phyloP scores from a whole-genome alignment of 2,797 vertebrate genomes.

The Sylvia borin region DNA sequence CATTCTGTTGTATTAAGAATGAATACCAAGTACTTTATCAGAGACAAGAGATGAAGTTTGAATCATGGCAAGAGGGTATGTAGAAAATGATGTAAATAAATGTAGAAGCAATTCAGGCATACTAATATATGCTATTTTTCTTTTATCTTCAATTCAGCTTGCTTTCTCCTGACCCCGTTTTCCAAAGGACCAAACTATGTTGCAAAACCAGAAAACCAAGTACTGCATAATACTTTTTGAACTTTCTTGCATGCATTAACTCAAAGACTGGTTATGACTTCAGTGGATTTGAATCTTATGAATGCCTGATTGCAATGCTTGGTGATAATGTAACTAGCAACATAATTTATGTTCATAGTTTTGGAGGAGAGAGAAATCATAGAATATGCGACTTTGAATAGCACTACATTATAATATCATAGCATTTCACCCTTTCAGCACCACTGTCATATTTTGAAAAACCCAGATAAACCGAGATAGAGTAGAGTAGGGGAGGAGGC shows the following conservation, averaged over 20 bases:
- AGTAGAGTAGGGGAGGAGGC: background rate
- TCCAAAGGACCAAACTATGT: constrained; percentile 25
- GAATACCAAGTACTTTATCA: background rate
- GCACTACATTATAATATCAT: background rate
- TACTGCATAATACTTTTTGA: constrained; percentile 15
- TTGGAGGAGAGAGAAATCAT: background rate
- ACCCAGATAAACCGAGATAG: background rate
- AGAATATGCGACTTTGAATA: background rate
- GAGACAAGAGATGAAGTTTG: background rate
- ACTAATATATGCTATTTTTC: constrained; percentile 11
- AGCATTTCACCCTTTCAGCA: background rate
- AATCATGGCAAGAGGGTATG: background rate
- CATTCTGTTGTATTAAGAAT: background rate
- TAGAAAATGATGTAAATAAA: background rate
- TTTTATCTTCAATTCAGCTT: background rate
- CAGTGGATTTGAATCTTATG: constrained; percentile 33
- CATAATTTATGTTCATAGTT: constrained; percentile 31
- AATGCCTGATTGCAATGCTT: background rate
- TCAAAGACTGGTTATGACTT: constrained; percentile 33
- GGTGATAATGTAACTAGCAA: constrained; percentile 23
- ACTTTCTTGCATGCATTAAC: constrained; percentile 5
- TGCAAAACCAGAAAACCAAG: constrained; percentile 62
- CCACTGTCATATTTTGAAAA: background rate
- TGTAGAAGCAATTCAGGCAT: background rate
- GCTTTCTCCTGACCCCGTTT: background rate